Evolutionary conservation across 2,797 vertebrate genomes (phyloP).

Genomic region (Schizothorax lantsangensis): DNA sequence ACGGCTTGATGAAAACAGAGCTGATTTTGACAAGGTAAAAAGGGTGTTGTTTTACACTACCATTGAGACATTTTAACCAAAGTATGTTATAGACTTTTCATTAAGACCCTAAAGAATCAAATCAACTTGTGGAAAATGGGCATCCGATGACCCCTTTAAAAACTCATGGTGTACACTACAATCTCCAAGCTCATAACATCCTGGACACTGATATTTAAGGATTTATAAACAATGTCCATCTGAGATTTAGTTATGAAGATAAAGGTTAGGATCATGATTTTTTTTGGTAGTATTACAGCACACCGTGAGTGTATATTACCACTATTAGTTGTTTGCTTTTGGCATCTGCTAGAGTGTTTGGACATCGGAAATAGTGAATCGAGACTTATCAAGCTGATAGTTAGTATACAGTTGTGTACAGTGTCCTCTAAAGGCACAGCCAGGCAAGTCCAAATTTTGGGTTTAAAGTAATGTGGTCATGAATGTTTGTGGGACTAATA

Average conservation of each 20-base stretch:
- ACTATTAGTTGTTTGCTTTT: neutral
- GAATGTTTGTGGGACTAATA: neutral
- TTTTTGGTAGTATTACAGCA: neutral
- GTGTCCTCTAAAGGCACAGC: neutral
- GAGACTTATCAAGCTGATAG: neutral
- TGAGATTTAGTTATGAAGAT: neutral
- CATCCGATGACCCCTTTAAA: too few relatives aligned
- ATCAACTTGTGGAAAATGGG: too few relatives aligned
- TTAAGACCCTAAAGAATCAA: too few relatives aligned
- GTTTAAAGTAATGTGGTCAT: neutral
- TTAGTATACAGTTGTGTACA: neutral
- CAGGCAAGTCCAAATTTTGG: neutral
- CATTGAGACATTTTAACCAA: too few relatives aligned
- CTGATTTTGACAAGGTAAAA: too few relatives aligned
- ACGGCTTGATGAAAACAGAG: too few relatives aligned
- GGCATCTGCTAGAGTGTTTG: neutral
- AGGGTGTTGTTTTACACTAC: too few relatives aligned
- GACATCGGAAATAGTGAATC: neutral
- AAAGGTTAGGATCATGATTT: neutral
- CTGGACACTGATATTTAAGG: neutral
- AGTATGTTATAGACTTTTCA: too few relatives aligned
- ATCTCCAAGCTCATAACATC: neutral
- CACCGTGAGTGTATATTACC: neutral
- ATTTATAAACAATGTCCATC: neutral
- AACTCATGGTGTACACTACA: too few relatives aligned